Conservation (phyloP, 2,888 invertebrate species). For the Latheticus oryzae region DNA sequence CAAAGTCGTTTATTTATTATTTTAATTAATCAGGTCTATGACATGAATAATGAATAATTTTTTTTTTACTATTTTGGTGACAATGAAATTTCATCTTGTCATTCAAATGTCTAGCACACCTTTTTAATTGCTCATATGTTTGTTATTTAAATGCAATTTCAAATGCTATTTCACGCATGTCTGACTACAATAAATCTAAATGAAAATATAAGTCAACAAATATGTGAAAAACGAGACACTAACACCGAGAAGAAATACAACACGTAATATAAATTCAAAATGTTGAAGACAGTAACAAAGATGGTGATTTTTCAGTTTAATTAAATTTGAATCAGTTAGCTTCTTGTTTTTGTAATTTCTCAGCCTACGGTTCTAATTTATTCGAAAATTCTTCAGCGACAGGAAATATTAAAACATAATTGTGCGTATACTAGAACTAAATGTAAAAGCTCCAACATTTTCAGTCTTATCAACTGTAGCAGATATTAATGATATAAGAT, state of each 20-base stretch:
- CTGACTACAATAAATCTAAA: conserved; percentile 36
- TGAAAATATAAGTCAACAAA: conserved; percentile 35
- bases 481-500: conserved; percentile 59
- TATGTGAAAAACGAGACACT: conserved; percentile 15
- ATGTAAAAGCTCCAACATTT: background rate
- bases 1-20: conserved; percentile 55
- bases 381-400: background rate
- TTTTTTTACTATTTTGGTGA: conserved; percentile 21
- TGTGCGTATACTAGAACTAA: too few relatives aligned
- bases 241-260: too few relatives aligned
- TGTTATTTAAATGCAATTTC: conserved; percentile 37
- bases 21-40: conserved; percentile 55
- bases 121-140: conserved; percentile 29
- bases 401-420: background rate
- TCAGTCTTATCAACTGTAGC: conserved; percentile 19
- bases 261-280: conserved; percentile 15
- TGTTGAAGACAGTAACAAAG: conserved; percentile 6
- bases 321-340: conserved; percentile 1
- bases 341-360: conserved; percentile 1
- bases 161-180: conserved; percentile 37
- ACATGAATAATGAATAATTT: conserved; percentile 48
- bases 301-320: conserved; percentile 3
- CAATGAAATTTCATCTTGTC: conserved; percentile 20
- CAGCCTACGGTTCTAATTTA: conserved; percentile 1
- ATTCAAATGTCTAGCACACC: conserved; percentile 28